Base-by-base conservation (phyloP, 1,140 invertebrate species). In the Euglossa dilemma region DNA sequence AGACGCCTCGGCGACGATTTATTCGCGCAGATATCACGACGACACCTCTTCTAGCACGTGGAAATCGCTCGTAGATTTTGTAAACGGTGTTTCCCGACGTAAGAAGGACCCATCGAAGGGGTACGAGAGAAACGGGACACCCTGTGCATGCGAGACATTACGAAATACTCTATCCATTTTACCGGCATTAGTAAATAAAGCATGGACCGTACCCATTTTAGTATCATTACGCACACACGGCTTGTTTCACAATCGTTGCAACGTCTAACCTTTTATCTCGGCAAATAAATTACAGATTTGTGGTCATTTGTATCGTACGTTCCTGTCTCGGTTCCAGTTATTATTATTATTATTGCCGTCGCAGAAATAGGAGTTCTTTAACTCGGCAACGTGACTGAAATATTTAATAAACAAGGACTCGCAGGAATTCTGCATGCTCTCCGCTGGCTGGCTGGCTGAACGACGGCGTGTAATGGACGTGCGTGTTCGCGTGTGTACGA, bases 211-310 rank as follows among this genome's bases (percentile, higher is more conserved):
- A 18, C 23, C 23, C 28, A 43, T 73, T 73, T 73, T 43, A 57
- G 54, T 45, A 43, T 57, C 54, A n/a, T 36, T 73, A 36, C 23
- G 11, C 71, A 50, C 23, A 25, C 23, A 25, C 28, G 11, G 47
- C 36, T 43, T 56, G 12, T 52, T 72, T 72, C 52, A 28, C 50
- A 72, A 54, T 73, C 36, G 20, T 57, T 43, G 36, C 71, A 57
- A 72, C 7, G 70, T 45, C 36, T 57, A 73, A 57, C 36, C 54
- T 43, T 73, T 73, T 56, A 73, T 57, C 70, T 72, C 70, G 50
- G 20, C 28, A 54, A 72, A 72, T 72, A 72, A 72, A 56, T 72
- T 72, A 72, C 28, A 36, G 50, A 72, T 72, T 72, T 72, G 70
- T 72, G 50, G 16, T 23, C 70, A 72, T 54, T 72, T 36, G 50